phyloP scores from a whole-genome alignment of 2,797 vertebrate species.

The Mastacembelus armatus region DNA sequence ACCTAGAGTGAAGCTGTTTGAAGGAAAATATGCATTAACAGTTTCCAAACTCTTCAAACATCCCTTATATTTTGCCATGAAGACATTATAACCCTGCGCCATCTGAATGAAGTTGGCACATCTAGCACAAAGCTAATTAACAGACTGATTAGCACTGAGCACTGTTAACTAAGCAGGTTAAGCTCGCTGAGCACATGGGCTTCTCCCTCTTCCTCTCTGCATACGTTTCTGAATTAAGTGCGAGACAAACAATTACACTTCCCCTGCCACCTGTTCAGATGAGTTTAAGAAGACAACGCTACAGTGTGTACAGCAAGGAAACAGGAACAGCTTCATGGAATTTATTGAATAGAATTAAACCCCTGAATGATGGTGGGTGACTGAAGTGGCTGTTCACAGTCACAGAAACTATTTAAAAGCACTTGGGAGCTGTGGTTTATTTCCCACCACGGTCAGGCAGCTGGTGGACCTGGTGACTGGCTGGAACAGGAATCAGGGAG shows the following conservation, averaged over 20 bases:
- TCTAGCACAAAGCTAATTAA: conserved; percentile 70
- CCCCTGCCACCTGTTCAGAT: conserved; percentile 53
- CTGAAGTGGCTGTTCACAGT: conserved; percentile 35
- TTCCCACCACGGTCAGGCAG: conserved; percentile 63
- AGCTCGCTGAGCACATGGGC: conserved; percentile 52
- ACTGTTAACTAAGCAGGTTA: conserved; percentile 61
- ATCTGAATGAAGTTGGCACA: conserved; percentile 58
- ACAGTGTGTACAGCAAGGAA: conserved; percentile 18
- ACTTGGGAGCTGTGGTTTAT: conserved; percentile 56
- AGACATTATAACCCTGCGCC: conserved; percentile 17
- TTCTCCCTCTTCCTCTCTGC: conserved; percentile 13
- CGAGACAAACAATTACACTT: conserved; percentile 24
- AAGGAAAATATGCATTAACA: not conserved
- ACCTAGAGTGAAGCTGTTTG: not conserved
- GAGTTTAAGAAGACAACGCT: conserved; percentile 1
- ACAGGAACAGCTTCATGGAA: conserved; percentile 15
- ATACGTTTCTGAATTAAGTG: conserved; percentile 26
- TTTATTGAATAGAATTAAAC: conserved; percentile 21
- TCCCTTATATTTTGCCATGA: not conserved
- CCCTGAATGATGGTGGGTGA: conserved; percentile 32
- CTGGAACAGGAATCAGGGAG: conserved; percentile 67
- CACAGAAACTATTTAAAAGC: conserved; percentile 36
- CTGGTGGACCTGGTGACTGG: conserved; percentile 66
- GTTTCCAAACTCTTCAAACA: not conserved
- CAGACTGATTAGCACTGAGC: conserved; percentile 57